A percentile compares a stretch with the other conserved stretches of the same genome.
Evolutionary conservation across 2,113 vertebrate species (phyloP).

Genomic region (Paradisaea rubra): DNA sequence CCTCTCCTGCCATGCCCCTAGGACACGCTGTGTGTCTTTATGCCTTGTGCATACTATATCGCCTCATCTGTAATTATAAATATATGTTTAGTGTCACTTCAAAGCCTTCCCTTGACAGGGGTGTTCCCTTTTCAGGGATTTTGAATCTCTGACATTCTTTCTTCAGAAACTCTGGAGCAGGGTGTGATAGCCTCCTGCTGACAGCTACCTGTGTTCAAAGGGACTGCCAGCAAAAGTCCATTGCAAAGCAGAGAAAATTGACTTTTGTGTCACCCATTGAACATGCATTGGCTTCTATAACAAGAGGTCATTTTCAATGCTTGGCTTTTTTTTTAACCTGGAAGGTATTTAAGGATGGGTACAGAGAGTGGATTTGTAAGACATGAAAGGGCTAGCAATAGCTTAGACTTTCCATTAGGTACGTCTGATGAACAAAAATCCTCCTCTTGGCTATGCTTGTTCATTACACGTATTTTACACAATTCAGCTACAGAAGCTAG

Average conservation of each 20-base stretch:
- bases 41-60: slow-evolving; percentile 1
- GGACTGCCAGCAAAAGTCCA: background rate
- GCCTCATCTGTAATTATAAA: slow-evolving; percentile 51
- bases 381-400: background rate
- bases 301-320: background rate
- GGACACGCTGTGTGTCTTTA: background rate
- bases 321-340: background rate
- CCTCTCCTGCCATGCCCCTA: slow-evolving; percentile 48
- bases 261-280: background rate
- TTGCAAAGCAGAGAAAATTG: background rate
- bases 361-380: background rate
- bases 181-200: slow-evolving; percentile 29
- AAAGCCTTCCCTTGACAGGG: slow-evolving; percentile 38
- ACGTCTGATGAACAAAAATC: background rate
- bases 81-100: slow-evolving; percentile 54
- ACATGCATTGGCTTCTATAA: background rate
- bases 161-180: background rate
- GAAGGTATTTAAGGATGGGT: background rate
- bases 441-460: background rate
- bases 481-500: background rate
- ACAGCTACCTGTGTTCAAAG: slow-evolving; percentile 34
- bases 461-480: background rate
- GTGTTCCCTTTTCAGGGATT: slow-evolving; percentile 39
- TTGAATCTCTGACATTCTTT: slow-evolving; percentile 41
- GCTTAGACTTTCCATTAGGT: background rate